Evolutionary conservation across 2,797 vertebrate genomes (phyloP), one percentile per base, ranked within the genome.

Genomic region (Gallinago nigripennis): DNA sequence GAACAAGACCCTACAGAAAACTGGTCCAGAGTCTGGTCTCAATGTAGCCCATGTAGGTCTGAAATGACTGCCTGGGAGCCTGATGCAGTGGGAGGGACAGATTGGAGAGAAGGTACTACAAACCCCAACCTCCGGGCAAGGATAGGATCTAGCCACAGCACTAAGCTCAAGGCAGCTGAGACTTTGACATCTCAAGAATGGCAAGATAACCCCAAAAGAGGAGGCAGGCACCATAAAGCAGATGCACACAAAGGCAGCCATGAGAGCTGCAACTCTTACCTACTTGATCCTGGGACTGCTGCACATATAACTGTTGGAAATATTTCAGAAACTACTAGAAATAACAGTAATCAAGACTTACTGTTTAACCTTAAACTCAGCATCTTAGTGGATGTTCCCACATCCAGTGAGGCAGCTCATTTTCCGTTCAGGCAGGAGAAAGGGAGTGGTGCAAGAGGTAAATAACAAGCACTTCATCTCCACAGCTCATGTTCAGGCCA

Each of bases 41-140:
- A n/a, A 4, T 0, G 1, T 41, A 43, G 23, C 11, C 50, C 45
- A 8, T 2, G 1, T 6, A 41, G 43, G 33, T 30, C 17, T 18
- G 17, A 23, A 63, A 35, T 18, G 18, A 46, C 25, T 21, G 25
- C 12, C 31, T 50, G 25, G 24, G 45, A 53, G 57, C n/a, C 56
- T 2, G 5, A 15, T 6, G 25, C 21, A 13, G 35, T 28, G 31
- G 43, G 19, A 30, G 16, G n/a, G 51, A 64, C 16, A 37, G 48
- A 9, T 43, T 39, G 46, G 24, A 60, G 24, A n/a, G 35, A 33
- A 65, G 11, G 10, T 33, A 12, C 21, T 25, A 41, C 12, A 63
- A 35, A 66, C 25, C 16, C 39, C 2, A 1, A 3, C 3, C 16
- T 2, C n/a, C 2, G 0, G 39, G 17, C 61, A 82, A 69, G 8